These are phyloP conservation scores for Myotis daubentonii DNA, from an alignment of 2,797 vertebrate genomes.

Conservation along the genomic window DNA sequence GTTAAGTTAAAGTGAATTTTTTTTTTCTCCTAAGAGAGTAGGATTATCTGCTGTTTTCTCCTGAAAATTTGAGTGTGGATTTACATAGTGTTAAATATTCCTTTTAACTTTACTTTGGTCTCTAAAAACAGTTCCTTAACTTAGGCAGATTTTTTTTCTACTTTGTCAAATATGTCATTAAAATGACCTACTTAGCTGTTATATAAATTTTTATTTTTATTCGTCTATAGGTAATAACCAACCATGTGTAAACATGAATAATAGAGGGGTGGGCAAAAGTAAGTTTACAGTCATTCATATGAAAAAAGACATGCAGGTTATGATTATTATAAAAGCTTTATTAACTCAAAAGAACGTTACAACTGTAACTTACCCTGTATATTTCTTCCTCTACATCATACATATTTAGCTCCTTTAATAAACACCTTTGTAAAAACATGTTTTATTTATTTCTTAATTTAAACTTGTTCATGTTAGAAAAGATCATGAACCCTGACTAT, in stretches of 20 bases:
- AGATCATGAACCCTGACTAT: background rate
- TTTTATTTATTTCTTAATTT: constrained; percentile 51
- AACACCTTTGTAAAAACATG: background rate
- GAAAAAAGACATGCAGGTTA: background rate
- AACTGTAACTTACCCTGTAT: background rate
- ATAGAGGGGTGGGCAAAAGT: background rate
- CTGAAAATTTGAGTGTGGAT: constrained; percentile 36
- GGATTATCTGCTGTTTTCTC: constrained; percentile 22
- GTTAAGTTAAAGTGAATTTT: background rate
- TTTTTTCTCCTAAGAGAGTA: background rate
- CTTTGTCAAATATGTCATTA: constrained; percentile 25
- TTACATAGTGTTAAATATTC: background rate
- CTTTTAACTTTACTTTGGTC: constrained; percentile 52
- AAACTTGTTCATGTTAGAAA: constrained; percentile 27
- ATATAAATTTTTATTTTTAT: background rate
- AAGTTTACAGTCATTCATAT: background rate
- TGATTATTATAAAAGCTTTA: background rate
- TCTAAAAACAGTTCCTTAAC: background rate
- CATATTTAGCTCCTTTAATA: background rate
- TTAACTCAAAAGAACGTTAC: background rate
- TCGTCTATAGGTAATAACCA: background rate
- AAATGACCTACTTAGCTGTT: background rate
- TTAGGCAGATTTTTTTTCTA: background rate
- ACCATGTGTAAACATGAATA: background rate
- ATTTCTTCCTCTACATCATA: background rate